Conservation (phyloP, 2,113 vertebrate genomes). For the Calypte anna region DNA sequence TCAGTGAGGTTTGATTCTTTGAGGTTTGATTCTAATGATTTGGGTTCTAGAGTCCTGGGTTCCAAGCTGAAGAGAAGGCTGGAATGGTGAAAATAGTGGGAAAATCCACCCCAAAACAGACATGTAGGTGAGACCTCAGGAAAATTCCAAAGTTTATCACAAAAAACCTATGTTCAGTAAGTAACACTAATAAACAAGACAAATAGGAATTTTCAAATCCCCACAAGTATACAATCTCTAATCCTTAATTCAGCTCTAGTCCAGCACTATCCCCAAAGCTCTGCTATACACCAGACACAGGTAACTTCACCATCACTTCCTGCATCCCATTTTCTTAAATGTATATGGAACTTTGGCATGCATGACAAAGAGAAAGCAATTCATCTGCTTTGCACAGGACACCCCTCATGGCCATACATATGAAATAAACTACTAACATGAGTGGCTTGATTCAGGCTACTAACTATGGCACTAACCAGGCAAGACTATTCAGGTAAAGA, state of each 20-base stretch:
- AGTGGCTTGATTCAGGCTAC: neutral
- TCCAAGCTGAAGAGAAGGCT: constrained; percentile 24
- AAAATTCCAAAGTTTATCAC: neutral
- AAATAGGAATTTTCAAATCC: neutral
- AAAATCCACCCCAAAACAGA: neutral
- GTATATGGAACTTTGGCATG: rapidly evolving
- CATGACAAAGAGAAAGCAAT: neutral
- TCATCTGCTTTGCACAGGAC: neutral
- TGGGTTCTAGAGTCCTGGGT: neutral
- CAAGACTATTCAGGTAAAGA: neutral
- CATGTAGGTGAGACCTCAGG: neutral
- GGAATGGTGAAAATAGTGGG: neutral
- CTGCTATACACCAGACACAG: neutral
- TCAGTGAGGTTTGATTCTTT: neutral
- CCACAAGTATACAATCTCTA: neutral
- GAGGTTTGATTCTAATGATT: neutral
- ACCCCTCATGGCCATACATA: neutral
- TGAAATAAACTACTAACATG: neutral
- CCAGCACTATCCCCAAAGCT: neutral
- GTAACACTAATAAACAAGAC: neutral
- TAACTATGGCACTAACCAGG: neutral
- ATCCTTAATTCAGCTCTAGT: neutral
- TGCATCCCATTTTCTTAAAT: neutral
- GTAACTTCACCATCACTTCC: neutral
- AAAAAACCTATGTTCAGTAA: neutral